A percentile compares a stretch with the other conserved stretches of the same genome.
Evolutionary conservation across 2,113 vertebrate species (phyloP).

Genomic region (Crotalus horridus): DNA sequence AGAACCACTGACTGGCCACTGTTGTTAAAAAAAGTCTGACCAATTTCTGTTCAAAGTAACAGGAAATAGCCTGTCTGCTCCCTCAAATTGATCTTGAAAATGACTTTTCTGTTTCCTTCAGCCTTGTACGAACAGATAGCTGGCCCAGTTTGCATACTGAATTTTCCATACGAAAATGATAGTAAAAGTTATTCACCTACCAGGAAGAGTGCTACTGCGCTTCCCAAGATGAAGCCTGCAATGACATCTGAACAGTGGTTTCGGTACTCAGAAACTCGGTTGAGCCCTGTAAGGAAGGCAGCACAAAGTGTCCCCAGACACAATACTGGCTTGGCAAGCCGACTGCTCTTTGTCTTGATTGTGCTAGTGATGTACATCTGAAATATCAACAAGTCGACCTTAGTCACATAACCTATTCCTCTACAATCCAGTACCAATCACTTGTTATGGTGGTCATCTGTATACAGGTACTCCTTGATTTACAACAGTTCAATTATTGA

Average conservation of each 20-base stretch:
- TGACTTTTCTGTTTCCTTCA: not conserved
- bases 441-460: not conserved
- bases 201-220: slow-evolving; percentile 90
- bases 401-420: not conserved
- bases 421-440: not conserved
- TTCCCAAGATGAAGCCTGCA: slow-evolving; percentile 92
- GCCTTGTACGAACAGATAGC: not conserved
- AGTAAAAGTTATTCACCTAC: slow-evolving; percentile 62
- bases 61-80: not conserved
- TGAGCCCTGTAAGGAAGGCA: slow-evolving; percentile 92
- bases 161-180: not conserved
- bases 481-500: not conserved
- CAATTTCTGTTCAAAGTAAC: not conserved
- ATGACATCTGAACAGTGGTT: slow-evolving; percentile 97
- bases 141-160: not conserved
- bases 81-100: not conserved
- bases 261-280: slow-evolving; percentile 94
- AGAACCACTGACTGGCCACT: not conserved
- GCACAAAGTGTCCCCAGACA: slow-evolving; percentile 92
- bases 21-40: not conserved
- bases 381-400: slow-evolving; percentile 26
- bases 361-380: slow-evolving; percentile 99
- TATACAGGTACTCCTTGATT: not conserved
- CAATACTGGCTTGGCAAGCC: slow-evolving; percentile 93
- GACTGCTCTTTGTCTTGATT: slow-evolving; percentile 95